A percentile compares a stretch with the other conserved stretches of the same genome.
phyloP scores from a whole-genome alignment of 2,888 invertebrate genomes.

The Mayetiola destructor region DNA sequence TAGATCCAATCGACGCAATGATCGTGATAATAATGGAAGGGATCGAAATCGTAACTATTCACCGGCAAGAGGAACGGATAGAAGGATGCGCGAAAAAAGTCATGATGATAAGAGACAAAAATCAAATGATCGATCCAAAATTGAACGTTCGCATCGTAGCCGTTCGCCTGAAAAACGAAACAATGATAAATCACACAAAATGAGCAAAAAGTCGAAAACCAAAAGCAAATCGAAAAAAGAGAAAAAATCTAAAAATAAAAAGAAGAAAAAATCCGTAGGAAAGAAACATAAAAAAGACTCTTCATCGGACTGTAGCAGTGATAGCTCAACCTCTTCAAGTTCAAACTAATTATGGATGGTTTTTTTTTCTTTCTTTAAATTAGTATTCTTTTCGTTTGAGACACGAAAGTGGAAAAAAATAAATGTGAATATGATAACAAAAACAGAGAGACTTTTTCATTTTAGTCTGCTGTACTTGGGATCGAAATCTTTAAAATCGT shows the following conservation, averaged over 20 bases:
- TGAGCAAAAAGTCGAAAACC: background rate
- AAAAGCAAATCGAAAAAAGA: background rate
- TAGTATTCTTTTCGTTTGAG: no score
- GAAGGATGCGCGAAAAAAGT: background rate
- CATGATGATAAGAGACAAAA: background rate
- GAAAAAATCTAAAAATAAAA: background rate
- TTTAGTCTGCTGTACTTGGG: no score
- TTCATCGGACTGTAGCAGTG: constrained; percentile 1
- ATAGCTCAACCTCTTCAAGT: background rate
- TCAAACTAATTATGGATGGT: background rate
- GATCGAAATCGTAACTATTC: background rate
- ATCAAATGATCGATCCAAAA: background rate
- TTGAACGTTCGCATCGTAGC: background rate
- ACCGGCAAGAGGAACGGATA: background rate
- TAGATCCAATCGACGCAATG: background rate
- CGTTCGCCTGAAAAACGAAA: background rate
- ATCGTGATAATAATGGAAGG: no score
- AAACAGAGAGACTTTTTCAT: no score
- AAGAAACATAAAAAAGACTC: constrained; percentile 1
- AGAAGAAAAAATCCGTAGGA: background rate
- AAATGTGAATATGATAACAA: no score
- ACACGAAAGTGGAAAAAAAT: no score
- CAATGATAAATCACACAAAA: background rate
- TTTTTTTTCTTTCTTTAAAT: no score
- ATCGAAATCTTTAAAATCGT: no score